A percentile compares a stretch with the other conserved stretches of the same genome.
phyloP scores from a whole-genome alignment of 1,140 invertebrate genomes.

The Monomorium pharaonis region DNA sequence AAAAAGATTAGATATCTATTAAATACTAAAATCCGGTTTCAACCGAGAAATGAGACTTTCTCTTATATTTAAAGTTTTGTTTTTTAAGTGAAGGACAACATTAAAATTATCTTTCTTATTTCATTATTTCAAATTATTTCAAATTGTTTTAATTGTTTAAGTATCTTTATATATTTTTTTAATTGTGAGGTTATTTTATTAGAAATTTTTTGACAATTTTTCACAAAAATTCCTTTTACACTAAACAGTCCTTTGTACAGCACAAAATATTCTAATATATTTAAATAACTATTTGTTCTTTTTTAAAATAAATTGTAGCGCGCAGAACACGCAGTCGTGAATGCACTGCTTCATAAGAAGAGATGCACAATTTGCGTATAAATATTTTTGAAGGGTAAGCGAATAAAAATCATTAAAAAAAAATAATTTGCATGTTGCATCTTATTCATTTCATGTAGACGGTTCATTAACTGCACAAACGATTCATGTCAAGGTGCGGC shows the following conservation, averaged over 20 bases:
- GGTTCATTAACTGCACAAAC: constrained; percentile 14
- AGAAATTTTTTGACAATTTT: not conserved
- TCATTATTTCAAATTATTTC: not conserved
- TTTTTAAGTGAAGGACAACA: not conserved
- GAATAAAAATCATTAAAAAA: not conserved
- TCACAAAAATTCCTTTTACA: not conserved
- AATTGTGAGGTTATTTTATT: too few species aligned
- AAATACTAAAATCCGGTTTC: too few species aligned
- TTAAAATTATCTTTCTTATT: too few species aligned
- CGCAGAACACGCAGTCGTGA: not conserved
- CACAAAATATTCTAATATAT: not conserved
- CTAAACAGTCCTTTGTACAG: not conserved
- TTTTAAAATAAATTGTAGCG: not conserved
- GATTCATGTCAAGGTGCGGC: constrained; percentile 62
- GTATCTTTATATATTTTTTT: too few species aligned
- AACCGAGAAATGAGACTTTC: too few species aligned
- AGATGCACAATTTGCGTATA: not conserved
- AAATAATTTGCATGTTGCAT: not conserved
- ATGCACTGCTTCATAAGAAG: not conserved
- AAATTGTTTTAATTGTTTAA: not conserved
- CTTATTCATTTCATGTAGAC: not conserved
- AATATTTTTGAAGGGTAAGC: not conserved
- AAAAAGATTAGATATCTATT: too few species aligned
- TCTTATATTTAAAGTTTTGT: too few species aligned
- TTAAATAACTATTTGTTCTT: not conserved